Conservation (phyloP, 2,888 invertebrate genomes). For the Stomorhina lunata region DNA sequence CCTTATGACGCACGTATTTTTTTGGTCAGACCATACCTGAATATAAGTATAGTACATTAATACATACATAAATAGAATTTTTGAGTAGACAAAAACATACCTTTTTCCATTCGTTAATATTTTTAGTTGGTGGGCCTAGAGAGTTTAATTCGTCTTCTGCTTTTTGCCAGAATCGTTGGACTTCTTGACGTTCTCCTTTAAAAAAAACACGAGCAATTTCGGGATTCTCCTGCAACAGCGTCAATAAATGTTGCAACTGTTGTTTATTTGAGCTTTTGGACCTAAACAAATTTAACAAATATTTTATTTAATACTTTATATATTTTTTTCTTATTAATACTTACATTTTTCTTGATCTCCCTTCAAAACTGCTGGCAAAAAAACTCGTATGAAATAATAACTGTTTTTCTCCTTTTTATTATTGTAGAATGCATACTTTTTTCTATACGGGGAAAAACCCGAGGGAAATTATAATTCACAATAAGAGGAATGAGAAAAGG, state of each 20-base stretch:
- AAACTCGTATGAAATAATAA: background rate
- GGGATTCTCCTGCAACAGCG: background rate
- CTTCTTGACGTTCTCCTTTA: slow-evolving; percentile 2
- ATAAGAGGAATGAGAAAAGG: background rate
- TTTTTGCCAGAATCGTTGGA: slow-evolving; percentile 29
- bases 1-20: background rate
- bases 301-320: background rate
- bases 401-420: background rate
- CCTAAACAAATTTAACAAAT: slow-evolving; percentile 3
- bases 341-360: slow-evolving; percentile 1
- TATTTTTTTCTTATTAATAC: no score
- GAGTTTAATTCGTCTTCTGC: slow-evolving; percentile 22
- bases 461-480: no score
- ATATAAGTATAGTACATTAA: background rate
- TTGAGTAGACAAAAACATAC: background rate
- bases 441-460: no score
- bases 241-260: background rate
- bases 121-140: slow-evolving; percentile 7
- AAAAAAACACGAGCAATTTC: background rate
- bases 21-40: background rate
- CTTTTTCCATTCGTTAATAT: slow-evolving; percentile 34
- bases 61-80: background rate
- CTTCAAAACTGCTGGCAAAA: background rate
- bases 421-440: no score
- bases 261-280: slow-evolving; percentile 4